Evolutionary conservation across 2,888 invertebrate species (phyloP).

Genomic region (Platycheirus rosarum): DNA sequence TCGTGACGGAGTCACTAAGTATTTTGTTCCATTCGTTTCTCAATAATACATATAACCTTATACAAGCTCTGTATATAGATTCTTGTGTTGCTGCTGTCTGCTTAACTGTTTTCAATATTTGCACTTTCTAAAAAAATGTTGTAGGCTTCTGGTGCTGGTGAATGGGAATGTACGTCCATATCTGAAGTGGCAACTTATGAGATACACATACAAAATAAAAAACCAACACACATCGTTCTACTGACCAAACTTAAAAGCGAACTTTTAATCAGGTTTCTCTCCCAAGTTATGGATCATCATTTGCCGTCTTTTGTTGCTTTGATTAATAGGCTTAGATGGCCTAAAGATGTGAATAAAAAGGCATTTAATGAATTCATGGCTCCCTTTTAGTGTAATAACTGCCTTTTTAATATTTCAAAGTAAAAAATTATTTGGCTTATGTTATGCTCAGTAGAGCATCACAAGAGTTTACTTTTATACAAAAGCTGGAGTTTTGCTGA

Average conservation of each 20-base stretch:
- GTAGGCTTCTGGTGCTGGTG: not conserved
- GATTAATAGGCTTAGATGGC: constrained; percentile 17
- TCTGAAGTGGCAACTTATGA: constrained; percentile 6
- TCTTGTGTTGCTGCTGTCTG: not conserved
- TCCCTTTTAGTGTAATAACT: constrained; percentile 48
- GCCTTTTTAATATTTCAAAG: constrained; percentile 31
- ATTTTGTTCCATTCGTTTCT: constrained; percentile 11
- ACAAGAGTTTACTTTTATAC: constrained; percentile 6
- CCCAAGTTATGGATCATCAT: constrained; percentile 34
- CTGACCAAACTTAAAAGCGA: constrained; percentile 23
- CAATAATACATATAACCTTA: constrained; percentile 19
- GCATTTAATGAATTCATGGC: not conserved
- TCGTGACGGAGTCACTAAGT: constrained; percentile 16
- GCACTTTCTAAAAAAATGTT: constrained; percentile 63
- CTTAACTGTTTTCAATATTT: constrained; percentile 27
- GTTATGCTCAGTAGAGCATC: constrained; percentile 63
- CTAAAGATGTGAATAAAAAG: constrained; percentile 15
- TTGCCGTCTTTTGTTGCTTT: constrained; percentile 9
- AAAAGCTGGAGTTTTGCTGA: constrained; percentile 42
- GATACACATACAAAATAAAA: constrained; percentile 5
- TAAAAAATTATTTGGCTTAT: constrained; percentile 49
- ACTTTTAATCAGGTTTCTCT: constrained; percentile 33
- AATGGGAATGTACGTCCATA: constrained; percentile 5
- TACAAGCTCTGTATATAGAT: not conserved
- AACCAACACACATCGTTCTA: constrained; percentile 22